phyloP scores from a whole-genome alignment of 2,888 invertebrate genomes.

The Smittia aterrima region DNA sequence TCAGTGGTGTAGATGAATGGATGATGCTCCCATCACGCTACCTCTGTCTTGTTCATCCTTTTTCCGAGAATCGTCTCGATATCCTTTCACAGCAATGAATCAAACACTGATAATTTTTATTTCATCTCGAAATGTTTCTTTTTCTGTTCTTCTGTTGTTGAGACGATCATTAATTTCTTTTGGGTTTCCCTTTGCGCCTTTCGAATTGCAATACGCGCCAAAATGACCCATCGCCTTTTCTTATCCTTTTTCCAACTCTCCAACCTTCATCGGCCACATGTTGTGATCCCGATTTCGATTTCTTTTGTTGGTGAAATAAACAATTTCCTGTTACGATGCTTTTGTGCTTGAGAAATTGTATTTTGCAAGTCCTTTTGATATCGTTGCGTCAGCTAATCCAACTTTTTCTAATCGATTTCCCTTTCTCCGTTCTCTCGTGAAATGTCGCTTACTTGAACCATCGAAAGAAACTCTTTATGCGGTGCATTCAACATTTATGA shows the following conservation, averaged over 20 bases:
- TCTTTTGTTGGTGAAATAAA: not conserved
- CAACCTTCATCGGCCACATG: conserved; percentile 27
- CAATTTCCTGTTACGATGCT: not conserved
- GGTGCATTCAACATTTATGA: conserved; percentile 3
- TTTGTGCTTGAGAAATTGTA: not conserved
- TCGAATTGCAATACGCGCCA: conserved; percentile 22
- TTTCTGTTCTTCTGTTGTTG: not conserved
- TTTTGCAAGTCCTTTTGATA: conserved; percentile 11
- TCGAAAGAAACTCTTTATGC: not conserved
- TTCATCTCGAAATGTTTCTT: not conserved
- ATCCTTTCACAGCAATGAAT: not conserved
- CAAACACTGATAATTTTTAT: not conserved
- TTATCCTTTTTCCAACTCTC: conserved; percentile 5
- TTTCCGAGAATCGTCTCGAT: not conserved
- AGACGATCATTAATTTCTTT: conserved; percentile 8
- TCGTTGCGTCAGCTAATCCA: not conserved
- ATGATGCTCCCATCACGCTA: too few species aligned
- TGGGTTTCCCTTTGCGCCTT: not conserved
- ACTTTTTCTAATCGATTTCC: not conserved
- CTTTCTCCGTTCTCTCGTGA: not conserved
- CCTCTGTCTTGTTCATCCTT: not conserved
- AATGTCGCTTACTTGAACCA: too few species aligned
- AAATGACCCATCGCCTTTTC: conserved; percentile 20
- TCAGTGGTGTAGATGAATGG: too few species aligned
- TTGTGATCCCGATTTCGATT: conserved; percentile 20